Evolutionary conservation across 2,113 vertebrate genomes (phyloP).

Genomic region (Smithornis capensis): DNA sequence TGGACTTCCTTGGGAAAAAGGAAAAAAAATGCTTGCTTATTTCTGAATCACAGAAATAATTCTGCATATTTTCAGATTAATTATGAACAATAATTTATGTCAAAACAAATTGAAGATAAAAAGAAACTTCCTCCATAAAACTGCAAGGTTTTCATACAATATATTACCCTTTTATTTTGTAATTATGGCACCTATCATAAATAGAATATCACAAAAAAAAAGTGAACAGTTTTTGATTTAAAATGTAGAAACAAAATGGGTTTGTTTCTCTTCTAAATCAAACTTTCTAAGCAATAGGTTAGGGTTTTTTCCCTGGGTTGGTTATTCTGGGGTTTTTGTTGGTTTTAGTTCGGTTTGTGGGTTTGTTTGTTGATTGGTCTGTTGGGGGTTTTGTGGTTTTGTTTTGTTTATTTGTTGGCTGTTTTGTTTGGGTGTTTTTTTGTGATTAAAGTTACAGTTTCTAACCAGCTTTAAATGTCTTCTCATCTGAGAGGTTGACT

Average conservation of each 20-base stretch:
- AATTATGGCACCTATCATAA: background rate
- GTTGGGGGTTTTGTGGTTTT: no score
- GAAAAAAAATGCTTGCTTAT: background rate
- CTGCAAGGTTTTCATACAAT: background rate
- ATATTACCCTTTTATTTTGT: background rate
- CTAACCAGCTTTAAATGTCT: background rate
- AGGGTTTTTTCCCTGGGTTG: no score
- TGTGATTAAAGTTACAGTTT: background rate
- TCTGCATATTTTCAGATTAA: background rate
- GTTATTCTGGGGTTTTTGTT: no score
- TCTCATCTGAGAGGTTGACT: background rate
- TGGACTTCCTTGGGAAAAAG: background rate
- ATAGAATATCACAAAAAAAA: background rate
- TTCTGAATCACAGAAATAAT: background rate
- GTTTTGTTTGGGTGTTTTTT: background rate
- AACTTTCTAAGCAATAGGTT: background rate
- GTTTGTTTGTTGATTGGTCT: background rate
- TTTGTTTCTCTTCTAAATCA: background rate
- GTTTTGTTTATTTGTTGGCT: background rate
- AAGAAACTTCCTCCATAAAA: background rate
- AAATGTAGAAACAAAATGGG: background rate
- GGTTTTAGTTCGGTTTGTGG: background rate
- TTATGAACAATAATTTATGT: background rate
- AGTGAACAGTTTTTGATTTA: background rate
- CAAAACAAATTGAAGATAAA: background rate